These are phyloP conservation scores for Xanthorhoe spadicearia DNA, from an alignment of 2,888 invertebrate species.

Conservation along the genomic window DNA sequence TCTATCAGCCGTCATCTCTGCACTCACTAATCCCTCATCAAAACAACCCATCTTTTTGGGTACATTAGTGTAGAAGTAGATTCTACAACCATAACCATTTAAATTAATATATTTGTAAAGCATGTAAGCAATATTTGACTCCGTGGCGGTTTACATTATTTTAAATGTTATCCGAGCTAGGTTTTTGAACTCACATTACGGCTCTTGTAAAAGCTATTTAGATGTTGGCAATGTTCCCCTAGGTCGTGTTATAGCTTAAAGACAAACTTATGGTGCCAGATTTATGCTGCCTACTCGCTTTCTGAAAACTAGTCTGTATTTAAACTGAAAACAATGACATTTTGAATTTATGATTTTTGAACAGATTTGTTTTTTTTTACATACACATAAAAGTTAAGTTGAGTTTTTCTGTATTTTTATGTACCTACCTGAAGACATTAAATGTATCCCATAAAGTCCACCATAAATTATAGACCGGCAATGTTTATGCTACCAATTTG, in stretches of 20 bases:
- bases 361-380: background rate
- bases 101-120: too few species aligned
- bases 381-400: too few species aligned
- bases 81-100: too few species aligned
- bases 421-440: too few species aligned
- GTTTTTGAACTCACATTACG: slow-evolving; percentile 21
- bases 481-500: too few species aligned
- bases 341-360: background rate
- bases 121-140: background rate
- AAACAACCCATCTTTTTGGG: too few species aligned
- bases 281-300: slow-evolving; percentile 10
- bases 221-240: slow-evolving; percentile 28
- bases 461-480: too few species aligned
- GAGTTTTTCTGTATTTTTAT: too few species aligned
- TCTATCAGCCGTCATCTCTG: too few species aligned
- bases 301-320: background rate
- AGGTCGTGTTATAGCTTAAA: slow-evolving; percentile 20
- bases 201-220: slow-evolving; percentile 22
- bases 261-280: slow-evolving; percentile 17
- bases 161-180: slow-evolving; percentile 8
- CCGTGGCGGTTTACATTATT: background rate
- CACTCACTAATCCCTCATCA: too few species aligned
- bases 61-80: too few species aligned
- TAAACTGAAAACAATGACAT: background rate
- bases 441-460: too few species aligned